Evolutionary conservation across 2,113 vertebrate genomes (phyloP).

Genomic region (Lepidothrix coronata): DNA sequence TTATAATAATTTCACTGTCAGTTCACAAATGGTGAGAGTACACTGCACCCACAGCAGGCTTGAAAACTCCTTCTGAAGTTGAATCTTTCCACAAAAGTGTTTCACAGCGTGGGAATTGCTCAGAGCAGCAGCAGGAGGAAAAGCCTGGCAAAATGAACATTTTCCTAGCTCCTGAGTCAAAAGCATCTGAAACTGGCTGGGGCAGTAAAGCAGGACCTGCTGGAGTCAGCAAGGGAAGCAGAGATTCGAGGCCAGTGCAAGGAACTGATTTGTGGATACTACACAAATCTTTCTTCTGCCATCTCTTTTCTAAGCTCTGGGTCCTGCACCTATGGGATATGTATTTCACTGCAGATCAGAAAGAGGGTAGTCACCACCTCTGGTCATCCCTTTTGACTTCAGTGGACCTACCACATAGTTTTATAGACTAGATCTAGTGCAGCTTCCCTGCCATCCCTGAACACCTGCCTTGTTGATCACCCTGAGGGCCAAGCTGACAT

Average conservation of each 20-base stretch:
- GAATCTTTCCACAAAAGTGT: not conserved
- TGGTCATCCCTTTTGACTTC: not conserved
- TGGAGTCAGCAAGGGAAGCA: not conserved
- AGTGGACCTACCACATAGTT: not conserved
- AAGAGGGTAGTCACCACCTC: not conserved
- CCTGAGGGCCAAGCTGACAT: not conserved
- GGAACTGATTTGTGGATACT: not conserved
- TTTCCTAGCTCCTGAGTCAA: constrained; percentile 26
- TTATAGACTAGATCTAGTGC: not conserved
- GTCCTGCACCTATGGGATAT: fast-evolving
- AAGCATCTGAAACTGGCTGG: constrained; percentile 26
- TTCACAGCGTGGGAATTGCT: constrained; percentile 15
- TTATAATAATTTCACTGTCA: not conserved
- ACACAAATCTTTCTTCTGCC: not conserved
- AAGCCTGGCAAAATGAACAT: not conserved
- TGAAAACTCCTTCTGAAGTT: not conserved
- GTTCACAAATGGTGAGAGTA: not conserved
- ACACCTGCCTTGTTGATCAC: not conserved
- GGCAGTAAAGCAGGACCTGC: constrained; percentile 44
- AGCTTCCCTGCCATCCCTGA: not conserved
- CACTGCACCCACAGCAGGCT: not conserved
- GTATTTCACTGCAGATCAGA: not conserved
- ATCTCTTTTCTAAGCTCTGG: not conserved
- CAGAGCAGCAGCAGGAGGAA: not conserved
- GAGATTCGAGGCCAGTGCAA: not conserved